phyloP scores from a whole-genome alignment of 1,140 invertebrate species.

The Drosophila paulistorum region DNA sequence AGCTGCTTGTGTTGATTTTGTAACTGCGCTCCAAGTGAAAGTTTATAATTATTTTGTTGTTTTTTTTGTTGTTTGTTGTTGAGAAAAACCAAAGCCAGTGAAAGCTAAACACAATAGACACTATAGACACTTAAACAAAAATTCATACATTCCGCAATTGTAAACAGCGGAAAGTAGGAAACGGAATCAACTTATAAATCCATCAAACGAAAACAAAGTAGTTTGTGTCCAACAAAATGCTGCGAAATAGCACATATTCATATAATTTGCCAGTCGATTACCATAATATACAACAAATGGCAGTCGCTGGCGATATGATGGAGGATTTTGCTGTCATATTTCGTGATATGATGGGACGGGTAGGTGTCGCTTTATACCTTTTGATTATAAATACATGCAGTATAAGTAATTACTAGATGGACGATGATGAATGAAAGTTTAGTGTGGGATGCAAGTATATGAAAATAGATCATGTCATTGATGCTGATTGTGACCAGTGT shows the following conservation, averaged over 20 bases:
- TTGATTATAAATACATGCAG: not conserved
- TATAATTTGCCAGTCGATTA: slow-evolving; percentile 79
- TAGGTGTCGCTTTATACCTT: slow-evolving; percentile 65
- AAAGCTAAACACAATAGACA: slow-evolving; percentile 38
- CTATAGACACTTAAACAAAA: slow-evolving; percentile 5
- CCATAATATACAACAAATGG: slow-evolving; percentile 81
- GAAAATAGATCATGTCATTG: not conserved
- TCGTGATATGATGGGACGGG: slow-evolving; percentile 85
- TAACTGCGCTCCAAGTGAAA: slow-evolving; percentile 42
- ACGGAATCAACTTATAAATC: not conserved
- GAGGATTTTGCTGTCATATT: slow-evolving; percentile 86
- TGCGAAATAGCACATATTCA: slow-evolving; percentile 70
- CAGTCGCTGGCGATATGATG: slow-evolving; percentile 85
- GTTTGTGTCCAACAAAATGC: slow-evolving; percentile 53
- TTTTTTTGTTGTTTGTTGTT: no score
- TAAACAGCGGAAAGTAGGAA: slow-evolving; percentile 2
- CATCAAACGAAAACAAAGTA: not conserved
- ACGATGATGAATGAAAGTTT: not conserved
- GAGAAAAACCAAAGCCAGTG: slow-evolving; percentile 40
- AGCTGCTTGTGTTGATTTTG: not conserved
- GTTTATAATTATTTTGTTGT: slow-evolving; percentile 36
- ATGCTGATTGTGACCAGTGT: not conserved
- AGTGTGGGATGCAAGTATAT: no score
- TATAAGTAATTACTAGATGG: not conserved
- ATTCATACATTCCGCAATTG: not conserved